phyloP scores from a whole-genome alignment of 2,113 vertebrate species.

The Bagarius yarrelli region DNA sequence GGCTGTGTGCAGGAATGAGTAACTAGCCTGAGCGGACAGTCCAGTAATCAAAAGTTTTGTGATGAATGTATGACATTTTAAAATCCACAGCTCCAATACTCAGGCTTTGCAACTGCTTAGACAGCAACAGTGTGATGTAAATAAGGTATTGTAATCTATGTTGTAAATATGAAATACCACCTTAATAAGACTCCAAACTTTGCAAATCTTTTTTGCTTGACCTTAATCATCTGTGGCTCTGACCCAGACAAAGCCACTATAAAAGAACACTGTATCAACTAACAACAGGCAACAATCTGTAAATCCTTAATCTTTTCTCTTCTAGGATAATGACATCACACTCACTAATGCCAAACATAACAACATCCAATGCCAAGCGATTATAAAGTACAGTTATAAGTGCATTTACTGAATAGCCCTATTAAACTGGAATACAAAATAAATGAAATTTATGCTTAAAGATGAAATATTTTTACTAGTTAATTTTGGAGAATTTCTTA shows the following conservation, averaged over 20 bases:
- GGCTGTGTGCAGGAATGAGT: slow-evolving; percentile 28
- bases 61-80: slow-evolving; percentile 18
- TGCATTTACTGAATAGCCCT: slow-evolving; percentile 48
- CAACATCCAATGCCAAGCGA: slow-evolving; percentile 58
- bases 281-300: slow-evolving; percentile 49
- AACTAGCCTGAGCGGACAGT: slow-evolving; percentile 23
- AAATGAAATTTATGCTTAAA: slow-evolving; percentile 58
- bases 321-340: slow-evolving; percentile 58
- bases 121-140: background rate
- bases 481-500: background rate
- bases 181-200: background rate
- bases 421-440: slow-evolving; percentile 34
- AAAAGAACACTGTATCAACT: slow-evolving; percentile 39
- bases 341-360: slow-evolving; percentile 65
- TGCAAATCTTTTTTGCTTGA: slow-evolving; percentile 24
- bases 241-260: slow-evolving; percentile 54
- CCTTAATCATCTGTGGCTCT: slow-evolving; percentile 49
- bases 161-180: slow-evolving; percentile 17
- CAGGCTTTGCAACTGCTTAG: slow-evolving; percentile 18
- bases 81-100: slow-evolving; percentile 3
- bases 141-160: no score
- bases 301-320: slow-evolving; percentile 60
- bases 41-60: slow-evolving; percentile 26
- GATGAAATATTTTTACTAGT: background rate
- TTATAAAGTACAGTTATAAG: slow-evolving; percentile 61